Evolutionary conservation across 2,888 invertebrate species (phyloP).

Genomic region (Brenthis daphne): DNA sequence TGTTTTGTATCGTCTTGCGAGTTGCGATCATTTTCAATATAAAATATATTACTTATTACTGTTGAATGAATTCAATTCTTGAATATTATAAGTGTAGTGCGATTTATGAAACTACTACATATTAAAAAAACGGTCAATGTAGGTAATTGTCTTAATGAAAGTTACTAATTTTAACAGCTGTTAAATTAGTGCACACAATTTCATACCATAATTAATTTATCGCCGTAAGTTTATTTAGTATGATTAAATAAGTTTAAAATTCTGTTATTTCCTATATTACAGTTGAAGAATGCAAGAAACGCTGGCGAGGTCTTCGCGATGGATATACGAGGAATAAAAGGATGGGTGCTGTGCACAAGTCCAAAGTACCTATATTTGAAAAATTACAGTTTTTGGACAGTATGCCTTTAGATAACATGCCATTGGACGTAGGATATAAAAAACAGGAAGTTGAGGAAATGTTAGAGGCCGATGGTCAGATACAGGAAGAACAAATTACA

Average conservation of each 20-base stretch:
- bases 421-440: slow-evolving; percentile 12
- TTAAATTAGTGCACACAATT: too few relatives aligned
- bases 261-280: slow-evolving; percentile 45
- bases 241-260: background rate
- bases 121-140: too few relatives aligned
- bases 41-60: background rate
- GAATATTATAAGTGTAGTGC: too few relatives aligned
- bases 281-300: slow-evolving; percentile 82
- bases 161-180: too few relatives aligned
- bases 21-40: background rate
- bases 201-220: background rate
- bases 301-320: slow-evolving; percentile 80
- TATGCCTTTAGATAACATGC: slow-evolving; percentile 44
- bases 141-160: too few relatives aligned
- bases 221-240: background rate
- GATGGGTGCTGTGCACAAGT: slow-evolving; percentile 63
- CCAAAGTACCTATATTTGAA: slow-evolving; percentile 62
- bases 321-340: slow-evolving; percentile 78
- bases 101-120: too few relatives aligned
- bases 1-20: background rate
- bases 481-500: slow-evolving; percentile 38
- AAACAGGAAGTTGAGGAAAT: slow-evolving; percentile 15
- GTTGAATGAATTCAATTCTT: too few relatives aligned
- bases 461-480: slow-evolving; percentile 39
- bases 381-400: slow-evolving; percentile 66